These are phyloP conservation scores for Struthio camelus DNA, from an alignment of 2,113 vertebrate species.

Conservation along the genomic window DNA sequence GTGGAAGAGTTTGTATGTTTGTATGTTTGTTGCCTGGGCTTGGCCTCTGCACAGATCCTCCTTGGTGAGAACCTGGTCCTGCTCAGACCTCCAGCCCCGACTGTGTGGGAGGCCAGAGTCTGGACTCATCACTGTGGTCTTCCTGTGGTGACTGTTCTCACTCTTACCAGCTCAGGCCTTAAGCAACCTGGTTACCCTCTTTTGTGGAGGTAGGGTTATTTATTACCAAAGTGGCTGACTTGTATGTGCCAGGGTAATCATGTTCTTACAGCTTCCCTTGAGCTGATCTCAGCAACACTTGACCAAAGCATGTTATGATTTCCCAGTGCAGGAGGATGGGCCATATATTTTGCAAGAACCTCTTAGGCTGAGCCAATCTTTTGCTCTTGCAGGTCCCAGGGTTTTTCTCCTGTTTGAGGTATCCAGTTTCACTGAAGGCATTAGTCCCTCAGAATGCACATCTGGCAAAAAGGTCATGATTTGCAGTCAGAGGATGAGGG, in stretches of 20 bases:
- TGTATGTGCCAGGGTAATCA: not conserved
- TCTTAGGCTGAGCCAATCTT: not conserved
- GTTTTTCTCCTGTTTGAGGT: not conserved
- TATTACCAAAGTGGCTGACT: not conserved
- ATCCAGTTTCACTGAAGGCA: not conserved
- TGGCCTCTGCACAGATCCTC: not conserved
- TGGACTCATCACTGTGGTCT: rapidly evolving
- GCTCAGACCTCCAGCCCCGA: not conserved
- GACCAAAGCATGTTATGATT: not conserved
- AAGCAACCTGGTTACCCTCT: not conserved
- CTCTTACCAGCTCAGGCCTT: not conserved
- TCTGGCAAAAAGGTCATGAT: not conserved
- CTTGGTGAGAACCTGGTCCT: not conserved
- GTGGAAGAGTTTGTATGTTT: not conserved
- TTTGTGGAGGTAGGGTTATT: rapidly evolving
- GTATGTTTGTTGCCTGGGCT: not conserved
- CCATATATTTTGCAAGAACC: not conserved
- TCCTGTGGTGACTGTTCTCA: rapidly evolving
- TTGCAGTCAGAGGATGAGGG: not conserved
- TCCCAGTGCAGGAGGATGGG: not conserved
- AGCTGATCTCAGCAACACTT: not conserved
- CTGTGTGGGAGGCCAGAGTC: rapidly evolving
- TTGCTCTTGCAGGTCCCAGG: not conserved
- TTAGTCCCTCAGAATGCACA: not conserved
- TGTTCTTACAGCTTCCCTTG: not conserved